Evolutionary conservation across 2,113 vertebrate genomes (phyloP), one percentile per base, ranked within the genome.

Genomic region (Pipa parva): DNA sequence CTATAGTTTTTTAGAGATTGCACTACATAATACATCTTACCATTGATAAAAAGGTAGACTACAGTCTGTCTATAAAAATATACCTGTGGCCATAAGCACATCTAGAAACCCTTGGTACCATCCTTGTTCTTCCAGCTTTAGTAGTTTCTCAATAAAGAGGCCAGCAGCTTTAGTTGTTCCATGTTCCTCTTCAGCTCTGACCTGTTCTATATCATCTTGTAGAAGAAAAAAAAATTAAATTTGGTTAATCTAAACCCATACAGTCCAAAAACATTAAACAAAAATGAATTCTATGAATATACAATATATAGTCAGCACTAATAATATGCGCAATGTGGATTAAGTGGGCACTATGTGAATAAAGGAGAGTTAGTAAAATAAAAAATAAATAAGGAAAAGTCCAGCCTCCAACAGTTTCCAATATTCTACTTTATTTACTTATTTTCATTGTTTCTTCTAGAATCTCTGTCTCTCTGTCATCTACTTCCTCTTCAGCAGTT

Each of bases 81-180:
- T 25, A 83, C 79, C 76, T 75, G 77, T 67, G 1, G 59, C 63
- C 1, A 3, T 0, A 12, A 85, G 51, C 11, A 76, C 76, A 45
- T 82, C 76, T 69, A 82, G 49, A 63, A 85, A 82, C 12, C 63
- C 80, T 4, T 63, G 78, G 59, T 83, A 85, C 80, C 81, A 85
- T 49, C 78, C 79, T 11, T 77, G 74, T 0, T 56, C 48, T 10
- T 71, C 69, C 15, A 77, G 72, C 13, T 76, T 45, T 22, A 81
- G 11, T 1, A 85, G 24, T 24, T 21, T 24, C 1, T 73, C 42
- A 3, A 85, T 62, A 20, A 83, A 80, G 4, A 80, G 27, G 0
- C 57, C 49, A 2, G 80, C 77, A 17, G 81, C 80, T 48, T 67
- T 71, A 6, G 10, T 73, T 0, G 63, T 21, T 3, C 69, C 73